phyloP scores from a whole-genome alignment of 2,797 vertebrate genomes.

The Eulemur mongoz region DNA sequence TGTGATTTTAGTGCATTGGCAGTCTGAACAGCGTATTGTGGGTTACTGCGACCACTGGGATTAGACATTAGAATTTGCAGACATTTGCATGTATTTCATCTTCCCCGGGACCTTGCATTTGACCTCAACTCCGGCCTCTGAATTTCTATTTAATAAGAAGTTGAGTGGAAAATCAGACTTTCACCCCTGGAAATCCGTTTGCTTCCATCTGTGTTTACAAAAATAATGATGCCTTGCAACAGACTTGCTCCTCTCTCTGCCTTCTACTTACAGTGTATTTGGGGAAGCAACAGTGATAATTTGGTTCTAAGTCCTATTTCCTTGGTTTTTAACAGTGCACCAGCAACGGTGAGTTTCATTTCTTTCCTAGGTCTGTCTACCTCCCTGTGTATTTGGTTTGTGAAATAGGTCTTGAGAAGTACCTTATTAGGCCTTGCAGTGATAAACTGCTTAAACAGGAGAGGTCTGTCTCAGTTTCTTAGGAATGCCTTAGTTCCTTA shows the following conservation, averaged over 20 bases:
- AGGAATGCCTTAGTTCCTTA: background rate
- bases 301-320: background rate
- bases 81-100: constrained; percentile 47
- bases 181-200: constrained; percentile 27
- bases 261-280: background rate
- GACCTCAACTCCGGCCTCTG: constrained; percentile 1
- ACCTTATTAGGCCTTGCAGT: background rate
- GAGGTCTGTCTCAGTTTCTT: background rate
- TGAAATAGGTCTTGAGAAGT: background rate
- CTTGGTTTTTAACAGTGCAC: background rate
- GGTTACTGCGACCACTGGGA: background rate
- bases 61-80: constrained; percentile 43
- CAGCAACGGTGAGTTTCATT: background rate
- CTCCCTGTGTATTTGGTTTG: background rate
- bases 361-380: background rate
- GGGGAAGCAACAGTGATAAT: background rate
- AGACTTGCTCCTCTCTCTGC: background rate
- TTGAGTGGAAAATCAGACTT: constrained; percentile 49
- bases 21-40: background rate
- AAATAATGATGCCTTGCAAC: constrained; percentile 12
- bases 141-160: constrained; percentile 60
- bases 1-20: background rate
- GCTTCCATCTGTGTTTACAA: constrained; percentile 51
- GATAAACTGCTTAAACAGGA: background rate
- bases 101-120: background rate